A percentile compares a stretch with the other conserved stretches of the same genome.
Evolutionary conservation across 2,113 vertebrate species (phyloP).

Genomic region (Oceanodroma tethys): DNA sequence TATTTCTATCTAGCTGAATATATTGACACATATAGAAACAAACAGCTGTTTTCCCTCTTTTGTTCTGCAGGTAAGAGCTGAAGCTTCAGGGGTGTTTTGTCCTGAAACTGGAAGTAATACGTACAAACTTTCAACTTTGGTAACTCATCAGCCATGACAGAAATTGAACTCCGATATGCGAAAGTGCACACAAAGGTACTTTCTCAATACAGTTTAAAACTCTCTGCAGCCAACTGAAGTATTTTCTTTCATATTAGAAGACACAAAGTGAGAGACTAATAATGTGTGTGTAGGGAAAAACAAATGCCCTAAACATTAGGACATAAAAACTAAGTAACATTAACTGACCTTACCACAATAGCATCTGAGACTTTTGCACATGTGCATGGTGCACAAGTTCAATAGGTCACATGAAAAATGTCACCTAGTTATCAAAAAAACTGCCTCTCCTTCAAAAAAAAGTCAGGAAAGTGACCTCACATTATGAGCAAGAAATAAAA

Average conservation of each 20-base stretch:
- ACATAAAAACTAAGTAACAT: neutral
- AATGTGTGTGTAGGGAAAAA: neutral
- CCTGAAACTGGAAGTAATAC: neutral
- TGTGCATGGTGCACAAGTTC: neutral
- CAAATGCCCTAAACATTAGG: neutral
- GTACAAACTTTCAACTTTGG: neutral
- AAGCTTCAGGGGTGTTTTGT: neutral
- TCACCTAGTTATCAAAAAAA: neutral
- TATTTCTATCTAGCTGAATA: neutral
- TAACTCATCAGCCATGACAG: neutral
- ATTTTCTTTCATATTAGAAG: neutral
- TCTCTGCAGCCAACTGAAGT: neutral
- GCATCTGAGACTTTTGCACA: neutral
- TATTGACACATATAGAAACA: neutral
- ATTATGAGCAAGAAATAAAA: neutral
- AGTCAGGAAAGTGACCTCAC: neutral
- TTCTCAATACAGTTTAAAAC: neutral
- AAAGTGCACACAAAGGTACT: neutral
- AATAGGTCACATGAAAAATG: neutral
- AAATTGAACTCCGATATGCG: neutral
- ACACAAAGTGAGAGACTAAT: neutral
- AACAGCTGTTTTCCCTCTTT: neutral
- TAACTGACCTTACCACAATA: neutral
- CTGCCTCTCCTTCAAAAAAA: neutral
- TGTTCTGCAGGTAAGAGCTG: neutral